Conservation (phyloP, 2,113 vertebrate genomes). For the Eonycteris spelaea region DNA sequence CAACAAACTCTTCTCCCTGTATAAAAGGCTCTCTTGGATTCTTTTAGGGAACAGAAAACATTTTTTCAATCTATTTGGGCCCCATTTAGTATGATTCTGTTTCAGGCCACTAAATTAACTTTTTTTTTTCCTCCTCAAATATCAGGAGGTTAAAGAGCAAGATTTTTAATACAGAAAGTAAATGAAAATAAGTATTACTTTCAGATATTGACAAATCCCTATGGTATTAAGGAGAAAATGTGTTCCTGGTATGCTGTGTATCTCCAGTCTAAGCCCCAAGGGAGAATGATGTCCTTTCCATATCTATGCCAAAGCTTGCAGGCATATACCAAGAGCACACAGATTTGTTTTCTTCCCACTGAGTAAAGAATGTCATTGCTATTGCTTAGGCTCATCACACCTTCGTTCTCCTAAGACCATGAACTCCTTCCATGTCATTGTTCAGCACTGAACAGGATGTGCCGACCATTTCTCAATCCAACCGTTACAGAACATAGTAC, state of each 20-base stretch:
- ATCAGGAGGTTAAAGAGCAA: not conserved
- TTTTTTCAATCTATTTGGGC: not conserved
- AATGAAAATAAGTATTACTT: slow-evolving; percentile 50
- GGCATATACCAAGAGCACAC: not conserved
- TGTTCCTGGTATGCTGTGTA: not conserved
- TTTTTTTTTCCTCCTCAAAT: not conserved
- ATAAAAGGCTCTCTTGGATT: not conserved
- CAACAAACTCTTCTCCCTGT: not conserved
- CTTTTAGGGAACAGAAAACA: not conserved
- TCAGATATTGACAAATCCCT: not conserved
- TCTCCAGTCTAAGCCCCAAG: not conserved
- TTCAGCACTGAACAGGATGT: not conserved
- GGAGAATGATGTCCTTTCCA: not conserved
- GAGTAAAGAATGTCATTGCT: not conserved
- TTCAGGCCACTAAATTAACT: slow-evolving; percentile 5
- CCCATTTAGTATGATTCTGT: not conserved
- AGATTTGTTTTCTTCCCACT: not conserved
- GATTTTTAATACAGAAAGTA: slow-evolving; percentile 31
- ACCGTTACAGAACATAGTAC: not conserved
- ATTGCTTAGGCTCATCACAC: not conserved
- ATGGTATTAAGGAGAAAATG: not conserved
- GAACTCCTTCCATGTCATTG: not conserved
- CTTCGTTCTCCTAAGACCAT: not conserved
- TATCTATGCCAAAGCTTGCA: rapidly evolving
- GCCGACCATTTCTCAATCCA: not conserved